Conservation (phyloP, 1,140 invertebrate genomes). For the Cotesia typhae region DNA sequence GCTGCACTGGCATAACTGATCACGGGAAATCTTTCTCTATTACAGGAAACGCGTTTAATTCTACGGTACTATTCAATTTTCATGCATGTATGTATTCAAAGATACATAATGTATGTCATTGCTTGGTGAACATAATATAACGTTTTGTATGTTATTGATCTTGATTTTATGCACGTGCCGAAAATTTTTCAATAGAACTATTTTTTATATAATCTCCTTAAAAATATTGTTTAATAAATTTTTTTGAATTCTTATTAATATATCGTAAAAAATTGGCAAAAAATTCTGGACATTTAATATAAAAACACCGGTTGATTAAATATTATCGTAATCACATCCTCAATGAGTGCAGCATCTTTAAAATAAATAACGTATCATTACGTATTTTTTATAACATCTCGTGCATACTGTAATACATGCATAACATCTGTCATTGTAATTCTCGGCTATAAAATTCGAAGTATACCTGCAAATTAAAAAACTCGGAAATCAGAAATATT, state of each 20-base stretch:
- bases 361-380: too few relatives aligned
- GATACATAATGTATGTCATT: not conserved
- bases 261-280: too few relatives aligned
- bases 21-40: slow-evolving; percentile 32
- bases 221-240: not conserved
- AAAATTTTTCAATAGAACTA: not conserved
- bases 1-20: not conserved
- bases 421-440: slow-evolving; percentile 51
- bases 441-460: not conserved
- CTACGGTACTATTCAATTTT: slow-evolving; percentile 45
- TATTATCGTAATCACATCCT: too few relatives aligned
- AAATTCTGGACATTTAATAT: too few relatives aligned
- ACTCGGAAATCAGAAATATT: slow-evolving; percentile 54
- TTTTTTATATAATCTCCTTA: not conserved
- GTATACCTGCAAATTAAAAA: slow-evolving; percentile 26
- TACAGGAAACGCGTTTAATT: slow-evolving; percentile 45
- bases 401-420: slow-evolving; percentile 36
- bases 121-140: not conserved
- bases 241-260: too few relatives aligned
- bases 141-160: slow-evolving; percentile 21
- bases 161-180: slow-evolving; percentile 32
- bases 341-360: too few relatives aligned
- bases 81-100: not conserved
- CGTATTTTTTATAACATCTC: too few relatives aligned
- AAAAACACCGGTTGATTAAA: too few relatives aligned